Conservation (phyloP, 2,113 vertebrate genomes). For the Colaptes auratus region DNA sequence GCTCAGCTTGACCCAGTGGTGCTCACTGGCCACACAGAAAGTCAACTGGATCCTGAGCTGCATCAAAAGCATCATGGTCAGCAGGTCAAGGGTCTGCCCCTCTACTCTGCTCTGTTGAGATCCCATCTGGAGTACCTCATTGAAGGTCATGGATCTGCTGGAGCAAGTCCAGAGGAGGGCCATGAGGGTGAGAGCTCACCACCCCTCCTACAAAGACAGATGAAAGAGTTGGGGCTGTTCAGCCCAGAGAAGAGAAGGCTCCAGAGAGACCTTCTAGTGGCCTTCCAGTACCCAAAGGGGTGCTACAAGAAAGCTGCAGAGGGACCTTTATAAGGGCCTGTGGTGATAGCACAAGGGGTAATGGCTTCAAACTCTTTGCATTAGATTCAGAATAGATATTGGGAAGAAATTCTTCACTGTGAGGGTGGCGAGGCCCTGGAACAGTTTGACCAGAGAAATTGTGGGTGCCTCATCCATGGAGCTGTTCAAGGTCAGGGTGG, state of each 20-base stretch:
- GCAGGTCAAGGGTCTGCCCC: background rate
- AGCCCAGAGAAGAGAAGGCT: background rate
- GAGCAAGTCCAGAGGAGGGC: background rate
- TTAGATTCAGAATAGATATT: background rate
- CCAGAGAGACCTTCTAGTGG: background rate
- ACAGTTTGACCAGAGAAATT: background rate
- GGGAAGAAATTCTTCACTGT: background rate
- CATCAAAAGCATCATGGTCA: background rate
- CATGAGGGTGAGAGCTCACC: background rate
- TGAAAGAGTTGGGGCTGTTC: background rate
- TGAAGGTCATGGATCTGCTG: background rate
- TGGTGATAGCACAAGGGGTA: background rate
- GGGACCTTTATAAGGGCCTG: background rate
- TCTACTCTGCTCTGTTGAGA: background rate
- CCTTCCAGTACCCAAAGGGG: background rate
- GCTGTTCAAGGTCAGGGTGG: background rate
- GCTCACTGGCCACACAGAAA: background rate
- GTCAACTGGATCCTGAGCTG: background rate
- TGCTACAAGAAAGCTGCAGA: background rate
- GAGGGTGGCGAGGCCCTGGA: background rate
- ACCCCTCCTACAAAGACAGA: background rate
- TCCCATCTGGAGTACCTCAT: background rate
- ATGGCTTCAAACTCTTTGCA: background rate
- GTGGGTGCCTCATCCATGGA: background rate
- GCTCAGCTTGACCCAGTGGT: background rate